A percentile compares a stretch with the other conserved stretches of the same genome.
phyloP scores from a whole-genome alignment of 1,140 invertebrate genomes.

The Trichonephila inaurata region DNA sequence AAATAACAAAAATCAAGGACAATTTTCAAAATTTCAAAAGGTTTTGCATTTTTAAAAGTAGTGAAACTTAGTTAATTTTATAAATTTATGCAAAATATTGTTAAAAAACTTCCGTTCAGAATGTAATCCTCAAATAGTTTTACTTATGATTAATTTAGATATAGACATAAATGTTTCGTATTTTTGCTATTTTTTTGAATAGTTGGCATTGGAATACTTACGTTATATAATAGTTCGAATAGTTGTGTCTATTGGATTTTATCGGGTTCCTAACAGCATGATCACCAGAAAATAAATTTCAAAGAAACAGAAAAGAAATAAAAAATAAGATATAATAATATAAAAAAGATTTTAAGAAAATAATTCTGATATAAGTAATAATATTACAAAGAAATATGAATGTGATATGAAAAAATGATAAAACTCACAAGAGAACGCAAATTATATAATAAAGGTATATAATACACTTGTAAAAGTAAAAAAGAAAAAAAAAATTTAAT shows the following conservation, averaged over 20 bases:
- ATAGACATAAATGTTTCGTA: too few species aligned
- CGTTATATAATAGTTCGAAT: conserved; percentile 56
- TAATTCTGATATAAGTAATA: not conserved
- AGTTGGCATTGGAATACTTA: conserved; percentile 47
- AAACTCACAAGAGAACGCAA: not conserved
- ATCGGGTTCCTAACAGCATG: conserved; percentile 46
- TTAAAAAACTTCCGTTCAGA: too few species aligned
- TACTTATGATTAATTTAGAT: too few species aligned
- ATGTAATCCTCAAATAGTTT: too few species aligned
- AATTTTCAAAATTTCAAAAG: too few species aligned
- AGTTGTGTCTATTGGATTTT: conserved; percentile 3
- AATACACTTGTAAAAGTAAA: not conserved
- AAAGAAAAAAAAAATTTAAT: not conserved
- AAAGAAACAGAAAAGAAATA: conserved; percentile 40
- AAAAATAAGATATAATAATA: not conserved
- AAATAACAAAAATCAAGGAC: too few species aligned
- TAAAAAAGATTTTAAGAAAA: not conserved
- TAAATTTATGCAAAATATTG: too few species aligned
- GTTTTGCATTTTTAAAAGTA: too few species aligned
- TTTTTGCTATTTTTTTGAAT: not conserved
- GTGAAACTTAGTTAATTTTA: too few species aligned
- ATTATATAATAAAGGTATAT: not conserved
- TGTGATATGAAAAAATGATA: not conserved
- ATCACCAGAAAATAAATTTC: conserved; percentile 42
- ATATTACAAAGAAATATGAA: not conserved